phyloP scores from a whole-genome alignment of 2,113 vertebrate species.

The Tupaia chinensis region DNA sequence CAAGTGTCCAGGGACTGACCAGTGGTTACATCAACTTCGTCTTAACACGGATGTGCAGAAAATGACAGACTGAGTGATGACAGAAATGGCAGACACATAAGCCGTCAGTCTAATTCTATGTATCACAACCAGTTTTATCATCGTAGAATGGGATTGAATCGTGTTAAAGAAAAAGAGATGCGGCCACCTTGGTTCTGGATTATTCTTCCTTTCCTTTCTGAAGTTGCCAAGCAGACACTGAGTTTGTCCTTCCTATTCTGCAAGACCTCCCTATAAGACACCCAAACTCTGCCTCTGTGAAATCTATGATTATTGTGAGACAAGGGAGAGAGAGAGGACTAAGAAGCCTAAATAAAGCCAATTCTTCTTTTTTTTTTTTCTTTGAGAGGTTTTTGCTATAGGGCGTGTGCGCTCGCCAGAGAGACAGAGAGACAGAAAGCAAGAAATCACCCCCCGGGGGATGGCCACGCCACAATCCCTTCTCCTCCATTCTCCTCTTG shows the following conservation, averaged over 20 bases:
- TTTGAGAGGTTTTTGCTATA: too few relatives aligned
- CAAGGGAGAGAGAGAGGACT: constrained; percentile 77
- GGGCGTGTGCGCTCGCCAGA: too few relatives aligned
- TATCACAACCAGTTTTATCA: background rate
- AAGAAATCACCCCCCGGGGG: too few relatives aligned
- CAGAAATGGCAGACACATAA: background rate
- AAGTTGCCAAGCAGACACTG: background rate
- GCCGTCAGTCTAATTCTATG: background rate
- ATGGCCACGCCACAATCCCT: too few relatives aligned
- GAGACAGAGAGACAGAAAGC: too few relatives aligned
- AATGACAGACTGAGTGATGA: background rate
- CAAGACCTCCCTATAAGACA: constrained; percentile 82
- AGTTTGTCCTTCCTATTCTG: constrained; percentile 69
- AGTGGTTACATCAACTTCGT: background rate
- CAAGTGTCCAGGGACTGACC: background rate
- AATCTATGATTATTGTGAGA: constrained; percentile 89
- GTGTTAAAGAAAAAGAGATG: background rate
- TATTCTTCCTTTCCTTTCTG: background rate
- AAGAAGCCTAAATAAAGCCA: background rate
- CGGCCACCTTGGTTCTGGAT: background rate
- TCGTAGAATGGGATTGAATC: background rate
- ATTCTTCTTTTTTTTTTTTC: too few relatives aligned
- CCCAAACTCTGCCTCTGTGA: constrained; percentile 86
- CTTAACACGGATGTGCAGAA: background rate
- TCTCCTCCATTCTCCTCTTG: too few relatives aligned